phyloP scores from a whole-genome alignment of 1,140 invertebrate genomes.

The Drosophila lowei region DNA sequence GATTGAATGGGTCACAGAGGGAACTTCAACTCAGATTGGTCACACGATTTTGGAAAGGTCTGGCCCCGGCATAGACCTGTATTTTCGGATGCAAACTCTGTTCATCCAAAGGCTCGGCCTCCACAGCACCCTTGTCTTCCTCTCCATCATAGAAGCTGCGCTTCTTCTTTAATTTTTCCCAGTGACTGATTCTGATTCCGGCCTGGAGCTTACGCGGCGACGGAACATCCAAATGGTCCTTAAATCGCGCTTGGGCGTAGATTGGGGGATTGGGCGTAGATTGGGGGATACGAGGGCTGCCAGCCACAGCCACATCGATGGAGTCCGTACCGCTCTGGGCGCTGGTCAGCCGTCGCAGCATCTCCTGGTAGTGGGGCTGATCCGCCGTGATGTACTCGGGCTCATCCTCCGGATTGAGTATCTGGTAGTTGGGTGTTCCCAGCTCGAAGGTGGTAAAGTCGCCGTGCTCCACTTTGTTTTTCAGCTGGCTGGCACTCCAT shows the following conservation, averaged over 20 bases:
- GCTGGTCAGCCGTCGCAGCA: constrained; percentile 51
- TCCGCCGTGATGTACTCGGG: constrained; percentile 73
- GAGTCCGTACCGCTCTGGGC: constrained; percentile 37
- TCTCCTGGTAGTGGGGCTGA: constrained; percentile 69
- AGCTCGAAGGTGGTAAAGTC: constrained; percentile 73
- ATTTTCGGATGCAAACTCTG: constrained; percentile 19
- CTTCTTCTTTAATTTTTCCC: constrained; percentile 54
- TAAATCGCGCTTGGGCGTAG: too few species aligned
- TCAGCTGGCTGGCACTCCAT: constrained; percentile 47
- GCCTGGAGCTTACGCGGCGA: too few species aligned
- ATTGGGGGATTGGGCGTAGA: too few species aligned
- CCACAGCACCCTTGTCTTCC: not conserved
- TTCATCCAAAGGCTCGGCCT: constrained; percentile 1
- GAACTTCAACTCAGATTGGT: constrained; percentile 54
- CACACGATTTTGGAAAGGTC: constrained; percentile 54
- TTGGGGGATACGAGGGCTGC: not conserved
- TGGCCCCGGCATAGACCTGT: constrained; percentile 54
- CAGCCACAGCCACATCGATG: constrained; percentile 51
- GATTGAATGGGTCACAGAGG: too few species aligned
- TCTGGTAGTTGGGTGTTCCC: constrained; percentile 70
- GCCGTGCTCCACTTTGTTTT: constrained; percentile 66
- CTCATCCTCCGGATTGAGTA: constrained; percentile 70
- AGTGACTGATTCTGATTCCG: not conserved
- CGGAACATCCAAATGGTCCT: too few species aligned
- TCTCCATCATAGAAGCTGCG: constrained; percentile 26